Evolutionary conservation across 2,888 invertebrate species (phyloP), one percentile per base, ranked within the genome.

Genomic region (Eristalis pertinax): DNA sequence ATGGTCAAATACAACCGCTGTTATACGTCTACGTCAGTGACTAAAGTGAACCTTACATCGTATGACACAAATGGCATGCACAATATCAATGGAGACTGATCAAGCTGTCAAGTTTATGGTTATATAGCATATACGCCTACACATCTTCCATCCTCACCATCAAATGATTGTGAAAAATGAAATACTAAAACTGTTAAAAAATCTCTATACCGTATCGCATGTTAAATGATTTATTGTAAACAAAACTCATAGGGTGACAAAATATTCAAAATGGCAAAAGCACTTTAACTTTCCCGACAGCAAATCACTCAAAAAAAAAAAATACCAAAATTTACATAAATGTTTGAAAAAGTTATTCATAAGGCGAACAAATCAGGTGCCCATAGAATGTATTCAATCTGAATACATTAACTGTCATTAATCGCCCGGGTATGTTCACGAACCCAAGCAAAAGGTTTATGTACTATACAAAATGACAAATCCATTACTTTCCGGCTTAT

Each of bases 231-330:
- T 50, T 50, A 50, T 50, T 50, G 19, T 50, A 5, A 50, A 7
- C 19, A 19, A 50, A 50, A 19, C 50, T 50, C 50, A 22, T 19
- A 19, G 19, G 8, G 50, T 50, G 19, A 50, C 50, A 50, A 50
- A 50, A 50, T 50, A 50, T 50, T 50, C 43, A 50, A 50, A 50
- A 50, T 50, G 50, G 50, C 50, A 50, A 50, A 50, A 50, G 50
- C 50, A 50, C 50, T 50, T 50, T 50, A 50, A 19, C 50, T 50
- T 19, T 50, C 50, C 19, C 50, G 50, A 50, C n/a, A 50, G 50
- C 50, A 50, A 50, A 50, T 50, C 50, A 50, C 50, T 50, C 50
- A 50, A 50, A 50, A 50, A 43, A 50, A 50, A 32, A 5, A 26
- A 26, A 38, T 19, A 50, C 1, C 19, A 7, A 50, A 50, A 50